Percentiles rank a stretch among this genome's conserved stretches.
Evolutionary conservation across 2,113 vertebrate genomes (phyloP).

Genomic region (Melanerpes aurifrons): DNA sequence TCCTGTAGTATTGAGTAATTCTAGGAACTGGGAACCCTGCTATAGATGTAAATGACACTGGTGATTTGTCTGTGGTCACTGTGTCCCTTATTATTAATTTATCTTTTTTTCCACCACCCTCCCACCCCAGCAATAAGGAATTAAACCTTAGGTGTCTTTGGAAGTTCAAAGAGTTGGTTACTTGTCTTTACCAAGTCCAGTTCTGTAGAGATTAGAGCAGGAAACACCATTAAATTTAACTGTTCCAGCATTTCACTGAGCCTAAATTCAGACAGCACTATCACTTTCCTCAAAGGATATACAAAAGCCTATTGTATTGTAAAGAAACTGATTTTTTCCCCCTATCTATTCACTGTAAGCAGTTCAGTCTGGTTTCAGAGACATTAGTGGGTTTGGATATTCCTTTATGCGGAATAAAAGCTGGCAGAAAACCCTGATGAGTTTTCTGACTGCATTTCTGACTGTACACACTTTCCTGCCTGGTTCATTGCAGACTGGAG

Average conservation of each 20-base stretch:
- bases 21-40: slow-evolving; percentile 5
- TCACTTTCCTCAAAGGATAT: neutral
- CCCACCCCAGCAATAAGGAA: slow-evolving; percentile 37
- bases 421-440: neutral
- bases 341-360: neutral
- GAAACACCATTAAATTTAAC: slow-evolving; percentile 10
- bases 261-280: neutral
- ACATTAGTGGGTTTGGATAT: neutral
- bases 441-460: neutral
- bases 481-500: neutral
- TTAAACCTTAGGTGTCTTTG: slow-evolving; percentile 26
- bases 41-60: neutral
- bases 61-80: slow-evolving; percentile 22
- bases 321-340: neutral
- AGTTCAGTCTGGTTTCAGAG: neutral
- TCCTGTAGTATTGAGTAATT: slow-evolving; percentile 17
- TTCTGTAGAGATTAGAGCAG: slow-evolving; percentile 26
- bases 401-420: slow-evolving; percentile 18
- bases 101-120: neutral
- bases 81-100: slow-evolving; percentile 49
- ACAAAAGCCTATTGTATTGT: neutral
- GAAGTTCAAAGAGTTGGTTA: slow-evolving; percentile 29
- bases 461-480: rapidly evolving
- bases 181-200: slow-evolving; percentile 37
- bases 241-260: neutral